Evolutionary conservation across 2,888 invertebrate species (phyloP), one percentile per base, ranked within the genome.

Genomic region (Onthophagus sagittarius): DNA sequence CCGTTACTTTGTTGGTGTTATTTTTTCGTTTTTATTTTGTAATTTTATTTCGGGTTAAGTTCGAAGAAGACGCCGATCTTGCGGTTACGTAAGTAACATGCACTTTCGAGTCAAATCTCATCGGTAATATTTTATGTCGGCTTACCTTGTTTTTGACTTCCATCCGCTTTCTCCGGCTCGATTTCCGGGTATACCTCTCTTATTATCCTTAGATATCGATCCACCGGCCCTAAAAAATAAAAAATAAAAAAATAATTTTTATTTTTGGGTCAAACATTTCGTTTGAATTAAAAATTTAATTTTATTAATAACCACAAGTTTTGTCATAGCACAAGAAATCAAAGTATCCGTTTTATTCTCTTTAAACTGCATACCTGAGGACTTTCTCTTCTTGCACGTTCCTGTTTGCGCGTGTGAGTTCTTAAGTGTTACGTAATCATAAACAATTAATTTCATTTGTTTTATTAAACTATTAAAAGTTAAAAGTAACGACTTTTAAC

Each of bases 101-200:
- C 39, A 53, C 39, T 53, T 53, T 53, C 39, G 39, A 53, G 39
- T 11, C 39, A 53, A 53, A 53, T 53, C 39, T 53, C 39, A 11
- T 53, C 39, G 39, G 39, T 53, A 53, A 53, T 53, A 53, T 53
- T 53, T 53, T 53, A 53, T 4, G 39, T 65, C 15, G 39, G 62
- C 63, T 77, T 81, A 83, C 84, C 84, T 82, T 83, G 83, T 53
- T 83, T 79, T 77, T 83, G 83, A 78, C 79, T 83, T 76, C 81
- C 81, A 69, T 82, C 82, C 15, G 77, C 78, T 77, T 80, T 83
- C 79, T 84, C 84, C 72, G 83, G 81, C 73, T 83, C 83, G 67
- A 84, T 80, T 82, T 85, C 85, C 77, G 85, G 85, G 79, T 85
- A 85, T 14, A 85, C 81, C 79, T 85, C 85, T 75, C 85, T 81